Evolutionary conservation across 1,140 invertebrate genomes (phyloP).

Genomic region (Ceratina calcarata): DNA sequence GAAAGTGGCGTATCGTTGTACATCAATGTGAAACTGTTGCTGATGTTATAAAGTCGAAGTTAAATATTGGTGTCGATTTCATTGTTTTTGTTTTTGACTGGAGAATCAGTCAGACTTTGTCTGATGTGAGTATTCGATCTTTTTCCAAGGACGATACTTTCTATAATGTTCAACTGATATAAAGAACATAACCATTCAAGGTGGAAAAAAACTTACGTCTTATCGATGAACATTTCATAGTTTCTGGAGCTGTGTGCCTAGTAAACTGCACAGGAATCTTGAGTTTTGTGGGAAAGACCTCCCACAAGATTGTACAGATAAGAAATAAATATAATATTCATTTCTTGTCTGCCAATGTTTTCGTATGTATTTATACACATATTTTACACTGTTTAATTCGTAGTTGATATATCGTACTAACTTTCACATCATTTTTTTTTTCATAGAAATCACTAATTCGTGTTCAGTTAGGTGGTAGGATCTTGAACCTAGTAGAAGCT

Average conservation of each 20-base stretch:
- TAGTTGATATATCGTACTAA: slow-evolving; percentile 24
- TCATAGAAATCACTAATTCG: slow-evolving; percentile 62
- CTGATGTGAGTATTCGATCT: slow-evolving; percentile 64
- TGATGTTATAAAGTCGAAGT: slow-evolving; percentile 57
- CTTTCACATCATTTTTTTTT: slow-evolving; percentile 32
- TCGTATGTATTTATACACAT: slow-evolving; percentile 64
- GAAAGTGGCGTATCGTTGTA: slow-evolving; percentile 62
- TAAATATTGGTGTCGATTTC: slow-evolving; percentile 70
- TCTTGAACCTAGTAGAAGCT: slow-evolving; percentile 68
- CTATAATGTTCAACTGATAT: slow-evolving; percentile 3
- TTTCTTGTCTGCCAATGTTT: slow-evolving; percentile 67
- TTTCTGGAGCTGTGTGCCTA: slow-evolving; percentile 68
- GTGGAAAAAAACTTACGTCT: slow-evolving; percentile 68
- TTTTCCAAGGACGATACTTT: not conserved
- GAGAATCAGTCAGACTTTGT: slow-evolving; percentile 56
- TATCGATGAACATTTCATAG: slow-evolving; percentile 71
- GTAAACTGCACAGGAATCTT: slow-evolving; percentile 69
- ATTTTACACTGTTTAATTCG: slow-evolving; percentile 4
- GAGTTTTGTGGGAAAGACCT: slow-evolving; percentile 62
- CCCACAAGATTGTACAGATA: slow-evolving; percentile 62
- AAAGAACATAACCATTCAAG: slow-evolving; percentile 59
- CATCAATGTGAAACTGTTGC: slow-evolving; percentile 72
- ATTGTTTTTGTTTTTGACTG: slow-evolving; percentile 75
- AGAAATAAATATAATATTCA: slow-evolving; percentile 72
- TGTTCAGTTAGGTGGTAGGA: slow-evolving; percentile 62